Evolutionary conservation across 2,888 invertebrate species (phyloP).

Genomic region (Parthenolecanium corni): DNA sequence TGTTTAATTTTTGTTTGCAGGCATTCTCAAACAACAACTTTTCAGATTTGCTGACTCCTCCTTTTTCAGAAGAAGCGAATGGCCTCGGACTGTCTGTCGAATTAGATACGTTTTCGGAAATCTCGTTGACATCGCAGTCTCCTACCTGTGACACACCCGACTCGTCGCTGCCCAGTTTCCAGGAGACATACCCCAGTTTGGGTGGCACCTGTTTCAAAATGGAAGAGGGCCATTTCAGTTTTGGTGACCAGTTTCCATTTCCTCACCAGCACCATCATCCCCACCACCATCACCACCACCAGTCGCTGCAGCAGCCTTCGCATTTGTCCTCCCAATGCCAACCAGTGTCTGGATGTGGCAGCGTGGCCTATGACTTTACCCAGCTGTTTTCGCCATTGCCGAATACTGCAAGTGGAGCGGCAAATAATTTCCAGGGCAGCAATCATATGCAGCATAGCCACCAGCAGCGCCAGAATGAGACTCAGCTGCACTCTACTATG

Average conservation of each 20-base stretch:
- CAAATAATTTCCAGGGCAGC: not conserved
- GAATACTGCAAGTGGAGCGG: not conserved
- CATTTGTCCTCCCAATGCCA: slow-evolving; percentile 30
- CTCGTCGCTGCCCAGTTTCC: slow-evolving; percentile 62
- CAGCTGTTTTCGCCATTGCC: slow-evolving; percentile 8
- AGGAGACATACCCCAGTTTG: slow-evolving; percentile 58
- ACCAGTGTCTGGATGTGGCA: slow-evolving; percentile 36
- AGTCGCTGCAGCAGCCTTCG: not conserved
- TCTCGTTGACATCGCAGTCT: slow-evolving; percentile 10
- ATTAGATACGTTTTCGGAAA: slow-evolving; percentile 20
- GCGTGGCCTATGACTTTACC: slow-evolving; percentile 32
- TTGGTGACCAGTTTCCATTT: slow-evolving; percentile 37
- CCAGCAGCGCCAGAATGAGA: slow-evolving; percentile 33
- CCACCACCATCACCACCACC: too few species aligned
- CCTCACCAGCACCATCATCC: slow-evolving; percentile 18
- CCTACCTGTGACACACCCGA: slow-evolving; percentile 1
- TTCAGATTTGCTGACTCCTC: slow-evolving; percentile 3
- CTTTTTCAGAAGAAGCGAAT: slow-evolving; percentile 12
- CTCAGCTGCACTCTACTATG: slow-evolving; percentile 36
- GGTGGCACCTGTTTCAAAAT: slow-evolving; percentile 57
- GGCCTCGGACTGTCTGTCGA: slow-evolving; percentile 16
- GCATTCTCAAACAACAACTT: slow-evolving; percentile 14
- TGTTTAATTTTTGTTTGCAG: not conserved
- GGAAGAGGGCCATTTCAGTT: slow-evolving; percentile 74
- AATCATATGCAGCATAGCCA: slow-evolving; percentile 20